phyloP scores from a whole-genome alignment of 2,113 vertebrate genomes.

The Brachypodius melanocephalos region DNA sequence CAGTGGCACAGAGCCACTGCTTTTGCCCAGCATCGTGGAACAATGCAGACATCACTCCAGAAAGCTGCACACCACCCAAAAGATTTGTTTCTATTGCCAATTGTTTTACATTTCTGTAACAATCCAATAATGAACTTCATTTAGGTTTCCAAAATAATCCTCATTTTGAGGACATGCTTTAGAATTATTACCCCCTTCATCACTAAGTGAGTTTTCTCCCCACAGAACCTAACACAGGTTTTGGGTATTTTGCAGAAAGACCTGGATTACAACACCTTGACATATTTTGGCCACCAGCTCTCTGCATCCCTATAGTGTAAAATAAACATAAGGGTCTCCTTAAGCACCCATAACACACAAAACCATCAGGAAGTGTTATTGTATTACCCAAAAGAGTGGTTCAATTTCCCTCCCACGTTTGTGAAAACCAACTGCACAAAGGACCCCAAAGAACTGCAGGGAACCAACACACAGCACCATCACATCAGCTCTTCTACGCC shows the following conservation, averaged over 20 bases:
- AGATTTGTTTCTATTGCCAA: rapidly evolving
- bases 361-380: rapidly evolving
- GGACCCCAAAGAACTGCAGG: not conserved
- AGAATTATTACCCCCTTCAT: not conserved
- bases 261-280: not conserved
- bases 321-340: not conserved
- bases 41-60: not conserved
- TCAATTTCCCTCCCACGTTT: not conserved
- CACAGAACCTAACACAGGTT: not conserved
- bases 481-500: not conserved
- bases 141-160: not conserved
- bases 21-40: not conserved
- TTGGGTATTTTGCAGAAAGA: not conserved
- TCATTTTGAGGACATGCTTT: not conserved
- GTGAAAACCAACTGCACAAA: not conserved
- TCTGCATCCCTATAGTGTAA: not conserved
- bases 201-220: not conserved
- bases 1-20: not conserved
- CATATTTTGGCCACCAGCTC: not conserved
- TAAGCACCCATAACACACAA: not conserved
- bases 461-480: not conserved
- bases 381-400: not conserved
- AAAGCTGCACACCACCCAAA: not conserved
- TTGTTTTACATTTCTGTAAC: not conserved
- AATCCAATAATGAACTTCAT: not conserved